phyloP scores from a whole-genome alignment of 2,797 vertebrate species.

The Labeo calbasu region DNA sequence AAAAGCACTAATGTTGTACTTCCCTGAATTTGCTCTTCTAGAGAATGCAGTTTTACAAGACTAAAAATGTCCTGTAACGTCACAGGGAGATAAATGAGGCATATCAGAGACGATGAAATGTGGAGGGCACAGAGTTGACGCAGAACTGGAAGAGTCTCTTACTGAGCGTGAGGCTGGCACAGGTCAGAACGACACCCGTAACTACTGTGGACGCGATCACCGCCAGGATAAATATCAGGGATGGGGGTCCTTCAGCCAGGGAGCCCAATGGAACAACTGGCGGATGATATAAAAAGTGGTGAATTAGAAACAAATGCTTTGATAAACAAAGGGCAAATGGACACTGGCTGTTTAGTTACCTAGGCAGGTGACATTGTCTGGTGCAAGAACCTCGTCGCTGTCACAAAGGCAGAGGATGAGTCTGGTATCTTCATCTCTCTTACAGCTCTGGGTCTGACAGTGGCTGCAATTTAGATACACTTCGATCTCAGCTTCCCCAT shows the following conservation, averaged over 20 bases:
- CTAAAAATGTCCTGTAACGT: conserved; percentile 11
- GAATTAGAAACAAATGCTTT: neutral
- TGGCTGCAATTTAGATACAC: conserved; percentile 89
- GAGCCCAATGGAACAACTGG: conserved; percentile 68
- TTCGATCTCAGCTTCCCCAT: conserved; percentile 89
- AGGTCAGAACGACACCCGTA: conserved; percentile 83
- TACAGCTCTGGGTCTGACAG: conserved; percentile 88
- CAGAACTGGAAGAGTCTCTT: conserved; percentile 80
- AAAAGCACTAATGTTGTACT: conserved; percentile 19
- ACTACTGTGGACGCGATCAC: conserved; percentile 83
- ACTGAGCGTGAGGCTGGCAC: conserved; percentile 86
- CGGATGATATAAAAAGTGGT: neutral
- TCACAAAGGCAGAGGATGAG: conserved; percentile 84
- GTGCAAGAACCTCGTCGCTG: conserved; percentile 81
- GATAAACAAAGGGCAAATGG: neutral
- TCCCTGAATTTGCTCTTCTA: conserved; percentile 14
- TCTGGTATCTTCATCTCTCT: conserved; percentile 77
- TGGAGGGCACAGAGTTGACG: conserved; percentile 74
- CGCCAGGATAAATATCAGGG: conserved; percentile 82
- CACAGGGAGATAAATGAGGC: conserved; percentile 27
- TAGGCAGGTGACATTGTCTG: conserved; percentile 84
- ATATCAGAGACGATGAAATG: conserved; percentile 79
- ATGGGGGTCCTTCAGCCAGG: conserved; percentile 73
- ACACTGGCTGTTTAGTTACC: conserved; percentile 59
- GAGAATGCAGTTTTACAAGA: conserved; percentile 26